Conservation (phyloP, 1,140 invertebrate species). For the Magallana angulata region DNA sequence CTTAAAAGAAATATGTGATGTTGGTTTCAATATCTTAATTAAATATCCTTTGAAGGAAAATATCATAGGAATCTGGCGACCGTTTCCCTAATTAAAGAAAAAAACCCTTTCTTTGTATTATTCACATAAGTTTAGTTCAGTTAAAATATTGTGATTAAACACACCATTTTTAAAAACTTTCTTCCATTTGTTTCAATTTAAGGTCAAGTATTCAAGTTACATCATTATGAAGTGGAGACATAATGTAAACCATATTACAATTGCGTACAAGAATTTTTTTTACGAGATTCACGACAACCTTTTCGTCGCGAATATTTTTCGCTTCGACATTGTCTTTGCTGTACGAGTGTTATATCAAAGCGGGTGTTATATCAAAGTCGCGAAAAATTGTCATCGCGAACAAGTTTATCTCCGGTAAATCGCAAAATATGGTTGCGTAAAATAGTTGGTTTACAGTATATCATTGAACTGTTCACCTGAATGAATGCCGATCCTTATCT, state of each 20-base stretch:
- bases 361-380: neutral
- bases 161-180: neutral
- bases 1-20: too few relatives aligned
- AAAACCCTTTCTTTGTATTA: neutral
- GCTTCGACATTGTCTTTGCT: neutral
- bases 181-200: too few relatives aligned
- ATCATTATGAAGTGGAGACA: neutral
- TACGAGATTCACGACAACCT: too few relatives aligned
- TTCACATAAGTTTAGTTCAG: neutral
- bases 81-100: neutral
- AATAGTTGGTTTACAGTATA: neutral
- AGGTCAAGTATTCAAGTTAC: neutral
- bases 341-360: neutral
- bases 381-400: neutral
- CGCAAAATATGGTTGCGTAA: neutral
- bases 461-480: constrained; percentile 54
- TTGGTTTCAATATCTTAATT: too few relatives aligned
- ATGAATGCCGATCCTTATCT: constrained; percentile 89
- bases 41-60: too few relatives aligned
- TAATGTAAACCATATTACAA: neutral
- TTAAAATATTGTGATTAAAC: neutral
- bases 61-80: too few relatives aligned
- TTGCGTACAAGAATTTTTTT: neutral
- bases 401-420: neutral
- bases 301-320: neutral